Percentiles rank a stretch among this genome's conserved stretches.
Evolutionary conservation across 2,888 invertebrate genomes (phyloP).

Genomic region (Iselma pallidipennis): DNA sequence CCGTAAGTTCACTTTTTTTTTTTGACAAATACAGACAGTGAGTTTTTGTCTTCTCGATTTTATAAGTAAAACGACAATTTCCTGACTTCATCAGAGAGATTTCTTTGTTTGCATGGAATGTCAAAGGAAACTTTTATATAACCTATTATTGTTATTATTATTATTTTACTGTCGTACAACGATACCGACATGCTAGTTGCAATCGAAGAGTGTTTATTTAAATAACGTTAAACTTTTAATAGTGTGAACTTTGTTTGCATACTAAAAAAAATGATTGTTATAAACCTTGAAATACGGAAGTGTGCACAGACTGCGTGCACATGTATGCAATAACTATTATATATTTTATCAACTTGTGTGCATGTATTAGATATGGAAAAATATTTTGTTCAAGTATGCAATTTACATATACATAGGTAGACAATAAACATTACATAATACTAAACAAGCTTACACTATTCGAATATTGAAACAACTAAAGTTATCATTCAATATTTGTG

Average conservation of each 20-base stretch:
- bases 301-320: background rate
- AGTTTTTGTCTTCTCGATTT: no score
- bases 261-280: background rate
- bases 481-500: no score
- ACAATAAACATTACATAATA: constrained; percentile 15
- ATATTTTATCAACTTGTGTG: background rate
- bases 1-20: no score
- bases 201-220: background rate
- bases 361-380: constrained; percentile 12
- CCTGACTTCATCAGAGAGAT: no score
- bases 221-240: background rate
- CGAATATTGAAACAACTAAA: no score
- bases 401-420: constrained; percentile 18
- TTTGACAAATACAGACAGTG: no score
- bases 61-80: no score
- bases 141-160: no score
- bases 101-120: no score
- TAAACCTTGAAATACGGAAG: constrained; percentile 2
- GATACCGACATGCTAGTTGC: no score
- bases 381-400: constrained; percentile 10
- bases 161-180: no score
- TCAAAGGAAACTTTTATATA: no score
- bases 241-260: background rate
- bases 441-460: background rate
- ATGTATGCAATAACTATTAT: background rate